Evolutionary conservation across 2,113 vertebrate species (phyloP).

Genomic region (Laterallus jamaicensis): DNA sequence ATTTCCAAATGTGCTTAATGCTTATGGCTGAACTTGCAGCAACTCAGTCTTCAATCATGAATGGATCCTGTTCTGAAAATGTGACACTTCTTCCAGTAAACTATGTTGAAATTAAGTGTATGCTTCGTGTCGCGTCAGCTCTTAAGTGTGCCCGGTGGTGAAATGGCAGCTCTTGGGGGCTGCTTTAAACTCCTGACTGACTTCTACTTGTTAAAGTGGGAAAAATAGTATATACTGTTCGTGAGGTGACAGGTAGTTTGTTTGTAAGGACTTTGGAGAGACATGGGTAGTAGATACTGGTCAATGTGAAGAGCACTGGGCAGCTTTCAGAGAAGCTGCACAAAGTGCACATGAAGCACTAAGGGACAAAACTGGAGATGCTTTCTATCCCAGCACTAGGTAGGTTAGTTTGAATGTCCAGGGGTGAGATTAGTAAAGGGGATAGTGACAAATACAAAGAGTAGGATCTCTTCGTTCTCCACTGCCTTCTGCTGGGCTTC

Average conservation of each 20-base stretch:
- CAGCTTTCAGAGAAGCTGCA: not conserved
- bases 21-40: constrained; percentile 25
- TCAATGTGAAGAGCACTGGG: not conserved
- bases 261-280: not conserved
- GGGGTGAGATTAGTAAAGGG: not conserved
- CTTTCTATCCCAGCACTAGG: not conserved
- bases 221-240: not conserved
- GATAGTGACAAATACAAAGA: rapidly evolving
- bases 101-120: not conserved
- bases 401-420: not conserved
- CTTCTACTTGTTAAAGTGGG: not conserved
- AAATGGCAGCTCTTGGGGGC: not conserved
- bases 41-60: not conserved
- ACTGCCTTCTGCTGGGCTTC: not conserved
- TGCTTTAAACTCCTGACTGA: not conserved
- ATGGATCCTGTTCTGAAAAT: constrained; percentile 10
- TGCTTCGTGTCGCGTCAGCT: not conserved
- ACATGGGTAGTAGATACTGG: not conserved
- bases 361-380: not conserved
- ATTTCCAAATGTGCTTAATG: constrained; percentile 56
- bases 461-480: not conserved
- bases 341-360: not conserved
- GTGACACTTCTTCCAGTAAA: constrained; percentile 23
- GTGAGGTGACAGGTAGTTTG: not conserved
- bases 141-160: not conserved